Base-by-base conservation (phyloP, 2,888 invertebrate species). In the Chrysina gloriosa region DNA sequence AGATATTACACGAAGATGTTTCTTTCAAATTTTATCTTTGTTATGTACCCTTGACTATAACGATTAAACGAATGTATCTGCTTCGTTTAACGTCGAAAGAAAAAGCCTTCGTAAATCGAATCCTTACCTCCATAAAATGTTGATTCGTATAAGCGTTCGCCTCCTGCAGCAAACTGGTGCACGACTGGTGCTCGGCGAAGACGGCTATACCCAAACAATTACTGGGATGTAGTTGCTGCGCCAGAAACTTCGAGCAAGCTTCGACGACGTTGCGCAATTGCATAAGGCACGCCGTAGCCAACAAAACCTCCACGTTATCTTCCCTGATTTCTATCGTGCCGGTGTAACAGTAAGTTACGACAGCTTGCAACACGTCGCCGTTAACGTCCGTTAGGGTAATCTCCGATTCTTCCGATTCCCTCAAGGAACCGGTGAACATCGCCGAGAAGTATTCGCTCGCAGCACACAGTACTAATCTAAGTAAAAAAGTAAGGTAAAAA, bases 371-470 rank as follows among this genome's bases (percentile, higher is more conserved):
- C 29, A 96, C 94, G 80, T 95, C 93, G 19, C 95, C 90, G 79
- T 95, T 93, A 42, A 97, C 92, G 78, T 92, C 91, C 73, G 92
- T 91, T 74, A 97, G 85, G 68, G 91, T 92, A 34, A 97, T 90
- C 85, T 96, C 95, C 71, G 89, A 88, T 82, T 94, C 90, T 70
- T 89, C 90, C 3, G 95, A 89, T 84, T 97, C 97, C 73, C 91
- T 86, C 71, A 97, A 84, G 66, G 93, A 92, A 67, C 92, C 93
- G 23, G 95, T 96, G 81, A 97, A 97, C 97, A 97, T 97, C 45
- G 95, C 96, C 47, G 94, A 92, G 85, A 97, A 97, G 83, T 97
- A 97, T 83, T 96, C 95, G 75, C 96, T 96, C 68, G 94, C 94
- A 45, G 96, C 95, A 75, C 95, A 93, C 72, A 97, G 86, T 63